A percentile compares a stretch with the other conserved stretches of the same genome.
Conservation (phyloP, 2,113 vertebrate species). For the Hydrolagus affinis region DNA sequence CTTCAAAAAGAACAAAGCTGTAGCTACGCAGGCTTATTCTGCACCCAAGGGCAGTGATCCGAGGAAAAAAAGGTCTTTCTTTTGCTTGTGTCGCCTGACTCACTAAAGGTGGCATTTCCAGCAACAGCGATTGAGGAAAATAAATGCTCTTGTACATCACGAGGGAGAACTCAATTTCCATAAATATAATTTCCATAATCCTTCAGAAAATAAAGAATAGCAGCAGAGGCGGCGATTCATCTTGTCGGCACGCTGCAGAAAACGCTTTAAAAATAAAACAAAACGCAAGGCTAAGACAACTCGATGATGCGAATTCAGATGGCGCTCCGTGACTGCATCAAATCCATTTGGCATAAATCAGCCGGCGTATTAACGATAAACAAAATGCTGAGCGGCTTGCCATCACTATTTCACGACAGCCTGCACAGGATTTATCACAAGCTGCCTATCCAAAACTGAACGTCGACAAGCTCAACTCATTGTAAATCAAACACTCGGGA, state of each 20-base stretch:
- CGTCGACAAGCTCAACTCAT: not conserved
- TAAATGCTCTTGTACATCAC: not conserved
- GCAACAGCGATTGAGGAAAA: not conserved
- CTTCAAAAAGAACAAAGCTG: too few relatives aligned
- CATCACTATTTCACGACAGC: slow-evolving; percentile 1
- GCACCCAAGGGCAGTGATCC: too few relatives aligned
- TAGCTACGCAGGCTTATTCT: too few relatives aligned
- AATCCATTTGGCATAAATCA: slow-evolving; percentile 21
- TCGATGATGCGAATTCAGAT: slow-evolving; percentile 15
- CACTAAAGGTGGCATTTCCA: not conserved
- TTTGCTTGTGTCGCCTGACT: not conserved
- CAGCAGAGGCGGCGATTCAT: not conserved
- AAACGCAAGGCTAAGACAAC: slow-evolving; percentile 25
- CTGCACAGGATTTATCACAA: slow-evolving; percentile 1
- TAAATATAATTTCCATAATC: not conserved
- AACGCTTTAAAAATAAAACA: slow-evolving; percentile 2
- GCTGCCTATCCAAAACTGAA: not conserved
- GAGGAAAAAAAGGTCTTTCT: too few relatives aligned
- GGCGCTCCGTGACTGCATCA: not conserved
- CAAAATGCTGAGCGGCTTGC: slow-evolving; percentile 22
- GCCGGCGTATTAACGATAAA: slow-evolving; percentile 5
- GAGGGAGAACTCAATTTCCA: not conserved
- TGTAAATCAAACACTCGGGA: not conserved
- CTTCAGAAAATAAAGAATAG: slow-evolving; percentile 29
- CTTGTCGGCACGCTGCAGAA: not conserved